These are phyloP conservation scores for Neelides sp. DNA, from an alignment of 1,140 invertebrate species.

Conservation along the genomic window DNA sequence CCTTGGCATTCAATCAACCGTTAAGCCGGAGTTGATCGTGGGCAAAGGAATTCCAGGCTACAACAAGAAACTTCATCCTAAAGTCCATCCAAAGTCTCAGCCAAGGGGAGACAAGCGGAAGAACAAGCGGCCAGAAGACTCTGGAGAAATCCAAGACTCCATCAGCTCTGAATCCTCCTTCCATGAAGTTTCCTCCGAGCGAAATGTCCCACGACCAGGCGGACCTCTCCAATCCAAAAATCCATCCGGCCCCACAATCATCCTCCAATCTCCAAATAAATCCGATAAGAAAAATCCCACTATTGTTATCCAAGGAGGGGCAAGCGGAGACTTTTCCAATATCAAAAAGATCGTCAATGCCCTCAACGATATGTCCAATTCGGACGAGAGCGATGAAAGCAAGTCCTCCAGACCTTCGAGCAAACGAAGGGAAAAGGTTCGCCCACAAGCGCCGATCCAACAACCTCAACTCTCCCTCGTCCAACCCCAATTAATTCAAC, in stretches of 20 bases:
- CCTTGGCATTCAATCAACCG: slow-evolving; percentile 19
- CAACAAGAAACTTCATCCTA: too few species aligned
- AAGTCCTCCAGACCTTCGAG: background rate
- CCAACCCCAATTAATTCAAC: background rate
- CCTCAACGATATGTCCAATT: slow-evolving; percentile 16
- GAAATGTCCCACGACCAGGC: background rate
- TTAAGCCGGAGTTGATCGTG: slow-evolving; percentile 8
- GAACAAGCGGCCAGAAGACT: background rate
- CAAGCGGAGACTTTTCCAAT: slow-evolving; percentile 18
- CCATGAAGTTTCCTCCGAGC: slow-evolving; percentile 8
- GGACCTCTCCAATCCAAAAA: background rate
- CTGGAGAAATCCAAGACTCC: slow-evolving; percentile 11
- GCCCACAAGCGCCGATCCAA: too few species aligned
- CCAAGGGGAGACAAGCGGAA: background rate
- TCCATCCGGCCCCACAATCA: background rate
- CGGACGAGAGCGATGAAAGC: slow-evolving; percentile 2
- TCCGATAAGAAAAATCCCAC: slow-evolving; percentile 6
- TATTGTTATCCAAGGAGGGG: slow-evolving; percentile 21
- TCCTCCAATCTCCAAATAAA: background rate
- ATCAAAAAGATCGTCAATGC: slow-evolving; percentile 25
- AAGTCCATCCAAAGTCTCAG: background rate
- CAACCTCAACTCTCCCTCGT: background rate
- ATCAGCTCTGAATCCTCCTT: slow-evolving; percentile 14
- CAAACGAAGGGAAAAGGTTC: background rate
- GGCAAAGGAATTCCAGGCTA: slow-evolving; percentile 7